A percentile compares a stretch with the other conserved stretches of the same genome.
phyloP scores from a whole-genome alignment of 2,888 invertebrate genomes.

The Tetranychus piercei region DNA sequence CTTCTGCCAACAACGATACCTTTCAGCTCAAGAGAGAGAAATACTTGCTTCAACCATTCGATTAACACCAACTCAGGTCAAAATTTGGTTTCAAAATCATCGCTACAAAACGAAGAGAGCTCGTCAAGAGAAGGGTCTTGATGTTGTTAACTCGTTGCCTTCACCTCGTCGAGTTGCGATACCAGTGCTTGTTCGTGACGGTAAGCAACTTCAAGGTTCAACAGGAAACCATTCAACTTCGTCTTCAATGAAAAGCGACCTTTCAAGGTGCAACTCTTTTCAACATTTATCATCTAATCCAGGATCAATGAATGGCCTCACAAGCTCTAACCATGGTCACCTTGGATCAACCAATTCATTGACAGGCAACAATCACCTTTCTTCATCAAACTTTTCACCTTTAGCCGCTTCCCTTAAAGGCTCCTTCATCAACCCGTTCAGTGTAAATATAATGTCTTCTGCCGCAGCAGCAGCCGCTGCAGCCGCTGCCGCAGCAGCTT shows the following conservation, averaged over 20 bases:
- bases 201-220: conserved; percentile 22
- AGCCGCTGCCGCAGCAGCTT: neutral
- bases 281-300: neutral
- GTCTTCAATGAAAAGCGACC: neutral
- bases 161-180: conserved; percentile 35
- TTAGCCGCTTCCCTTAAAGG: neutral
- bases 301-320: no score
- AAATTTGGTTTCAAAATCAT: conserved; percentile 77
- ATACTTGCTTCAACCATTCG: conserved; percentile 87
- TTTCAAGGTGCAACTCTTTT: neutral
- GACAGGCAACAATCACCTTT: no score
- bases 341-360: no score
- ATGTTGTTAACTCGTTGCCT: conserved; percentile 13
- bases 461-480: neutral
- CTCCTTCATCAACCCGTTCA: neutral
- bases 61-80: conserved; percentile 90
- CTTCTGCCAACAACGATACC: conserved; percentile 92
- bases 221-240: neutral
- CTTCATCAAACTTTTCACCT: neutral
- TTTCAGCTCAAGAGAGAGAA: conserved; percentile 89
- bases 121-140: conserved; percentile 85
- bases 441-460: neutral
- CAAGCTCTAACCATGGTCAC: no score
- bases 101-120: conserved; percentile 95
- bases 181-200: conserved; percentile 36